phyloP scores from a whole-genome alignment of 2,113 vertebrate genomes.

The Ancistrus triradiatus region DNA sequence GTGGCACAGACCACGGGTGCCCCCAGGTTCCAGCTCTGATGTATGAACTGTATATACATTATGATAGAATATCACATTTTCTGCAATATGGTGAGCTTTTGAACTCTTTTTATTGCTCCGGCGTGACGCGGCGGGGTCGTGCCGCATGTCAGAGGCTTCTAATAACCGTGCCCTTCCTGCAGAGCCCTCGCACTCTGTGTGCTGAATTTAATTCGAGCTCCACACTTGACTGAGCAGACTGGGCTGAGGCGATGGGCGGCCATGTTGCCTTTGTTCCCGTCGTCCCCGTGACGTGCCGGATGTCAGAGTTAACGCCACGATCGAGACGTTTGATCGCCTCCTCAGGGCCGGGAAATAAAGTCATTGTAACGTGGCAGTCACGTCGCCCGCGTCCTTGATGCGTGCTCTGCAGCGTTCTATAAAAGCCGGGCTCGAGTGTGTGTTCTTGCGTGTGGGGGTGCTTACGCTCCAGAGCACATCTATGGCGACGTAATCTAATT shows the following conservation, averaged over 20 bases:
- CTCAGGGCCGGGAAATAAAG: slow-evolving; percentile 15
- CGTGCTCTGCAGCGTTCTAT: slow-evolving; percentile 3
- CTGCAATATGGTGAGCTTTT: too few relatives aligned
- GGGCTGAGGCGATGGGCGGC: slow-evolving; percentile 1
- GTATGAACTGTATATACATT: too few relatives aligned
- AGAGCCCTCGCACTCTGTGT: not conserved
- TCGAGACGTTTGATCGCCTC: slow-evolving; percentile 1
- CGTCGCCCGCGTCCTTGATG: slow-evolving; percentile 18
- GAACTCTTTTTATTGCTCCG: too few relatives aligned
- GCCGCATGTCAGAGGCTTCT: too few relatives aligned
- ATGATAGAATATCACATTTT: too few relatives aligned
- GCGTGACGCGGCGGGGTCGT: too few relatives aligned
- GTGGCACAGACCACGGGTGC: too few relatives aligned
- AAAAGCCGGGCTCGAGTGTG: not conserved
- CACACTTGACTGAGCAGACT: not conserved
- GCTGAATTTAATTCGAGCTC: slow-evolving; percentile 4
- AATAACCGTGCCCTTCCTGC: not conserved
- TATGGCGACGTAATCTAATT: slow-evolving; percentile 35
- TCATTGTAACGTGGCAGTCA: not conserved
- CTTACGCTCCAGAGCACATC: slow-evolving; percentile 29
- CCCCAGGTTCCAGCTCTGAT: too few relatives aligned
- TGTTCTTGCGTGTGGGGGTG: not conserved
- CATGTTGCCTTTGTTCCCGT: slow-evolving; percentile 9
- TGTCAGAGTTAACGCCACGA: not conserved
- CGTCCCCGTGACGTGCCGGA: not conserved